Percentiles rank a stretch among this genome's conserved stretches.
These are phyloP conservation scores for Microcebus griseorufus DNA, from an alignment of 2,113 vertebrate species.

Conservation along the genomic window DNA sequence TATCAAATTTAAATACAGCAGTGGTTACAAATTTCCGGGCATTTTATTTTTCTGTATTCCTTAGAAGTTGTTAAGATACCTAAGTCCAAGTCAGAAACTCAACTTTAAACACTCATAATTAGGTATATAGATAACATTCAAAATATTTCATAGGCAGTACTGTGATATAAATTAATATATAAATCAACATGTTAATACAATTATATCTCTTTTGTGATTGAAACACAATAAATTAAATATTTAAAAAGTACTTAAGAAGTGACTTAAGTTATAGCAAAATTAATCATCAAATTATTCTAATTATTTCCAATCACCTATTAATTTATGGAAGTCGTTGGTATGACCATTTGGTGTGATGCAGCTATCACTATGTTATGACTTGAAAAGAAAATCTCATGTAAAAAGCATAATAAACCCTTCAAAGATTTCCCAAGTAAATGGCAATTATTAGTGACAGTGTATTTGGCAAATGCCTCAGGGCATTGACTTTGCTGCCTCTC, in stretches of 20 bases:
- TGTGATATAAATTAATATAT: not conserved
- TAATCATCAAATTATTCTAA: not conserved
- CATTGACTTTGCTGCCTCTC: not conserved
- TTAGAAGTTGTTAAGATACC: not conserved
- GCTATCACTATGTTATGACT: not conserved
- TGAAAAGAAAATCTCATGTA: not conserved
- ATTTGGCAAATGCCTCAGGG: not conserved
- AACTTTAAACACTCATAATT: not conserved
- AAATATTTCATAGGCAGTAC: not conserved
- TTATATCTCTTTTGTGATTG: not conserved
- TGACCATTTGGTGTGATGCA: not conserved
- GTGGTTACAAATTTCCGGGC: not conserved
- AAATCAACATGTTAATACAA: not conserved
- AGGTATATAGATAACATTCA: not conserved
- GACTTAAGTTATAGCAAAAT: not conserved
- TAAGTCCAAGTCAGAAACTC: not conserved
- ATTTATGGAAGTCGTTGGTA: not conserved
- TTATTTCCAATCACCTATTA: not conserved
- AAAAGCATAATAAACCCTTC: not conserved
- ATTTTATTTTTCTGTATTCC: not conserved
- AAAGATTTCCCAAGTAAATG: not conserved
- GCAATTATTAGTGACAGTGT: not conserved
- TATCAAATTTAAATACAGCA: not conserved
- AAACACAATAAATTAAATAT: not conserved
- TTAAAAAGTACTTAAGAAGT: not conserved